Percentiles rank a stretch among this genome's conserved stretches.
These are phyloP conservation scores for Hormaphis cornu DNA, from an alignment of 1,140 invertebrate species.

Conservation along the genomic window DNA sequence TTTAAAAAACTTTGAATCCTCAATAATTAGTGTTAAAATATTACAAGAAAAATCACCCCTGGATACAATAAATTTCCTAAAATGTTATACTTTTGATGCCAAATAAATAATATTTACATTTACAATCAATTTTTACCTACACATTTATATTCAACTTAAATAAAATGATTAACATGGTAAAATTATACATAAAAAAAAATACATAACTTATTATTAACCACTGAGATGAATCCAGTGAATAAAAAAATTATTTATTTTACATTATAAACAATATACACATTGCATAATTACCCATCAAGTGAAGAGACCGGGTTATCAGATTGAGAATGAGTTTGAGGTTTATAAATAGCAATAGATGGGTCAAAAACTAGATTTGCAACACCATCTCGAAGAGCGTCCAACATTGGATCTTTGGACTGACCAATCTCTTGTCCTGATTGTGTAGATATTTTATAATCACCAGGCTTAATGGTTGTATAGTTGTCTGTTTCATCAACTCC, in stretches of 20 bases:
- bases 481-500: constrained; percentile 14
- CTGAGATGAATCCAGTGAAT: not conserved
- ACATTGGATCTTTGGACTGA: not conserved
- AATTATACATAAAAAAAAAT: constrained; percentile 14
- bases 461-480: constrained; percentile 13
- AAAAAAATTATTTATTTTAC: constrained; percentile 7
- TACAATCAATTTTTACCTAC: not conserved
- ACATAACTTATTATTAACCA: not conserved
- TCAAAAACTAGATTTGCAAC: not conserved
- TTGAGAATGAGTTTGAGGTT: constrained; percentile 9
- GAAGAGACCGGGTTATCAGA: constrained; percentile 1
- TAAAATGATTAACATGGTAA: constrained; percentile 14
- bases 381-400: not conserved
- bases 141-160: not conserved
- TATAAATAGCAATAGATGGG: constrained; percentile 1
- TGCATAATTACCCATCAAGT: constrained; percentile 16
- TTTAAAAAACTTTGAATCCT: not conserved
- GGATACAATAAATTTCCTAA: constrained; percentile 11
- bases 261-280: not conserved
- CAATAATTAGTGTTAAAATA: not conserved
- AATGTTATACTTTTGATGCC: not conserved
- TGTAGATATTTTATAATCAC: not conserved
- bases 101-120: not conserved
- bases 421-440: not conserved
- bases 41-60: not conserved